Conservation (phyloP, 2,113 vertebrate genomes). For the Gymnarchus niloticus region DNA sequence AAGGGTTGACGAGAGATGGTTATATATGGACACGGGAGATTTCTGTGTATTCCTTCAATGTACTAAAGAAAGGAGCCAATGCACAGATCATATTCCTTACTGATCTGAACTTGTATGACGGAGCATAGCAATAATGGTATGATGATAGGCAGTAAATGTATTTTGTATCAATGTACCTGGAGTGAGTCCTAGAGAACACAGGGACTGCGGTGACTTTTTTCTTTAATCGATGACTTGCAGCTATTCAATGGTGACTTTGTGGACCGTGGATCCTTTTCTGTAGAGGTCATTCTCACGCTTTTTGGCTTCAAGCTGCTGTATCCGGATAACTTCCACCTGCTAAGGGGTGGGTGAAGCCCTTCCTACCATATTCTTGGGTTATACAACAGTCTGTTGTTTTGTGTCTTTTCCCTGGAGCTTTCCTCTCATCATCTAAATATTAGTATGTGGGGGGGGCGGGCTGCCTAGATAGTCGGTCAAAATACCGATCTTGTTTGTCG, state of each 20-base stretch:
- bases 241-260: conserved; percentile 94
- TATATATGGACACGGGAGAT: background rate
- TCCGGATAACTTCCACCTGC: conserved; percentile 80
- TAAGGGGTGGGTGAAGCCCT: conserved; percentile 68
- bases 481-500: background rate
- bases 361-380: background rate
- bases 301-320: conserved; percentile 91
- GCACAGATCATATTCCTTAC: no score
- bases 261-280: conserved; percentile 85
- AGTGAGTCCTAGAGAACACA: background rate
- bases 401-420: background rate
- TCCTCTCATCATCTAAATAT: background rate
- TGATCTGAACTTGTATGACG: background rate
- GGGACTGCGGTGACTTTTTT: background rate
- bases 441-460: background rate
- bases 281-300: conserved; percentile 88
- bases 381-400: background rate
- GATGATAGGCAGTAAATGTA: background rate
- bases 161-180: background rate
- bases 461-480: background rate
- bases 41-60: background rate
- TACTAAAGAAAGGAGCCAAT: no score
- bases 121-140: background rate
- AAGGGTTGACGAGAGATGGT: background rate
- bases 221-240: conserved; percentile 59